Base-by-base conservation (phyloP, 2,888 invertebrate species). In the Polia nebulosa region DNA sequence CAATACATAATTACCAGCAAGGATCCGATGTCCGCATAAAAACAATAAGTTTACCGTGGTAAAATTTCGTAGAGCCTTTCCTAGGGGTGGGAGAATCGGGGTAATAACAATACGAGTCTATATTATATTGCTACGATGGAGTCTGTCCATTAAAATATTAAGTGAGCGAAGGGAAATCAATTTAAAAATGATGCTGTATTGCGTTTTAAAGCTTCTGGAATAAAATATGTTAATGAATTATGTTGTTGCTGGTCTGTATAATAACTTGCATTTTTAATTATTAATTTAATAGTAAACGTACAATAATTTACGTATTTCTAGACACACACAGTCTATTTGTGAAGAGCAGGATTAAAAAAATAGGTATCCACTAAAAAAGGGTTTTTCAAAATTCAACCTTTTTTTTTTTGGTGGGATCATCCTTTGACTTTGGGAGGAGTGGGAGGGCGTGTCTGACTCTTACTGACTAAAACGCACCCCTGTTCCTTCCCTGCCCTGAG, bases 1-100 rank as follows among this genome's bases (percentile, higher is more conserved):
- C 67, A 76, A 74, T 78, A 83, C 70, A 78, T 80, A 81, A 83
- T 83, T 83, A 81, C 72, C 58, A 51, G 71, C 68, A 61, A 61
- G 72, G 75, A 81, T 81, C 83, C 70, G 72, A 67, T 83, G 52
- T 81, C 78, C 61, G 62, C 59, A 63, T 71, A 74, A 79, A 81
- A 83, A 76, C 68, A 79, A 67, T 77, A 68, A 62, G 61, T 55
- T 81, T 71, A 66, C 36, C 44, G 20, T 52, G 63, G 39, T 59
- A 34, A 74, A 74, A 77, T 81, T 81, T 62, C 36, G 53, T 47
- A 27, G 29, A 53, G 47, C 51, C 36, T 61, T 57, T 44, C 60
- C 32, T 56, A 68, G 49, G 39, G 69, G 44, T 58, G 44, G 53
- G 34, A 22, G 56, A 76, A 72, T 65, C 57, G 32, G 44, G 53